A percentile compares a stretch with the other conserved stretches of the same genome.
phyloP scores from a whole-genome alignment of 2,113 vertebrate species.

The Hippocampus comes region DNA sequence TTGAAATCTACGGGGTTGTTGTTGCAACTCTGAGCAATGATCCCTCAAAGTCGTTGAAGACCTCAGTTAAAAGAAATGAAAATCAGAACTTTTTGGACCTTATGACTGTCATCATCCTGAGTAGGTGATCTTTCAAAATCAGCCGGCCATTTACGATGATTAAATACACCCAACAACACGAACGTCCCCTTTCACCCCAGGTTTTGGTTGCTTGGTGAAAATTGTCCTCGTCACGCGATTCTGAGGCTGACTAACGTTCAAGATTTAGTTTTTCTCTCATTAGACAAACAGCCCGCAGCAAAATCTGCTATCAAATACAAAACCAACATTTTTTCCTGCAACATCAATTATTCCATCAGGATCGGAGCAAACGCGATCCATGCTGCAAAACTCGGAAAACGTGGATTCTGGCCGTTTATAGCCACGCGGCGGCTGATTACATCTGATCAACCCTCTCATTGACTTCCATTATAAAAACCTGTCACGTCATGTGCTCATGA shows the following conservation, averaged over 20 bases:
- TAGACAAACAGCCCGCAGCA: background rate
- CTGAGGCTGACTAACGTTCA: background rate
- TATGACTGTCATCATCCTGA: background rate
- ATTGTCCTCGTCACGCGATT: background rate
- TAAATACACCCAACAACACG: background rate
- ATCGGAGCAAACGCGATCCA: conserved; percentile 11
- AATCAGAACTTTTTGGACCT: background rate
- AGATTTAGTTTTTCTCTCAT: background rate
- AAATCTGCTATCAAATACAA: background rate
- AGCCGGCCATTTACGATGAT: background rate
- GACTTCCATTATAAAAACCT: conserved; percentile 62
- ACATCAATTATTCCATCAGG: conserved; percentile 21
- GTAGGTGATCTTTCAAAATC: background rate
- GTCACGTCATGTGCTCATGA: conserved; percentile 61
- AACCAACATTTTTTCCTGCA: background rate
- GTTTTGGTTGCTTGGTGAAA: background rate
- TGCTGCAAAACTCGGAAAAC: conserved; percentile 15
- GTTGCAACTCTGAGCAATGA: background rate
- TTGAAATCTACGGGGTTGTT: background rate
- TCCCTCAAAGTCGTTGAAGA: background rate
- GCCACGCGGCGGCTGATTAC: conserved; percentile 50
- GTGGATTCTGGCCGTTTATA: conserved; percentile 31
- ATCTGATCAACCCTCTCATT: conserved; percentile 66
- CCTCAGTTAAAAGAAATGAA: background rate
- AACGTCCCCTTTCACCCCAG: background rate